Conservation (phyloP, 1,140 invertebrate species). For the Megalopta genalis region DNA sequence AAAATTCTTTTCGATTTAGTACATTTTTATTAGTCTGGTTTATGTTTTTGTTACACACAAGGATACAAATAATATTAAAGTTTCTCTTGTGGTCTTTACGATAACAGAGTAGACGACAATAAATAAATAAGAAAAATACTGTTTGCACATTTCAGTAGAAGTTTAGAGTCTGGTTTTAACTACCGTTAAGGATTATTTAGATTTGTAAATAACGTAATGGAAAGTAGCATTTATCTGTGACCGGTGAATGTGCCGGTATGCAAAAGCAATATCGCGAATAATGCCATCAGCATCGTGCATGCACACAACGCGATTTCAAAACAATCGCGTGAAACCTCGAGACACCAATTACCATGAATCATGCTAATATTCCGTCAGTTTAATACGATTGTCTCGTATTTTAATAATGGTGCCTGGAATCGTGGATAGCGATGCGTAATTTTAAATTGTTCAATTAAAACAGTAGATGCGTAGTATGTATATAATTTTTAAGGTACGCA, state of each 20-base stretch:
- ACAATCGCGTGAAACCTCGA: constrained; percentile 51
- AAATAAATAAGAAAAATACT: no score
- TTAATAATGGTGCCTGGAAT: constrained; percentile 48
- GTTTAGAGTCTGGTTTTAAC: not conserved
- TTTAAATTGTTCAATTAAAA: constrained; percentile 15
- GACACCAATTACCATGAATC: constrained; percentile 61
- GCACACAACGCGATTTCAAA: constrained; percentile 50
- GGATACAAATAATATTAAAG: no score
- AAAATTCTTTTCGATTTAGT: no score
- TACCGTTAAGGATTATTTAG: not conserved
- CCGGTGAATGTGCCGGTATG: no score
- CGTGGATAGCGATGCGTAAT: constrained; percentile 51
- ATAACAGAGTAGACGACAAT: no score
- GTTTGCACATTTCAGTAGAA: not conserved
- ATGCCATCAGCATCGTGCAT: constrained; percentile 4
- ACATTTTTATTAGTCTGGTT: no score
- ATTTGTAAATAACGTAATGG: not conserved
- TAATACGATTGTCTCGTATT: constrained; percentile 48
- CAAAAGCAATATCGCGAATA: not conserved
- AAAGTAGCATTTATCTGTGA: not conserved
- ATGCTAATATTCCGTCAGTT: constrained; percentile 37
- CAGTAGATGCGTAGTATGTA: not conserved
- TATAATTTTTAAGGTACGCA: not conserved
- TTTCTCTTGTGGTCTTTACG: no score
- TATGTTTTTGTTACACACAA: no score